Percentiles rank a stretch among this genome's conserved stretches.
Conservation (phyloP, 1,140 invertebrate genomes). For the Caenorhabditis briggsae region DNA sequence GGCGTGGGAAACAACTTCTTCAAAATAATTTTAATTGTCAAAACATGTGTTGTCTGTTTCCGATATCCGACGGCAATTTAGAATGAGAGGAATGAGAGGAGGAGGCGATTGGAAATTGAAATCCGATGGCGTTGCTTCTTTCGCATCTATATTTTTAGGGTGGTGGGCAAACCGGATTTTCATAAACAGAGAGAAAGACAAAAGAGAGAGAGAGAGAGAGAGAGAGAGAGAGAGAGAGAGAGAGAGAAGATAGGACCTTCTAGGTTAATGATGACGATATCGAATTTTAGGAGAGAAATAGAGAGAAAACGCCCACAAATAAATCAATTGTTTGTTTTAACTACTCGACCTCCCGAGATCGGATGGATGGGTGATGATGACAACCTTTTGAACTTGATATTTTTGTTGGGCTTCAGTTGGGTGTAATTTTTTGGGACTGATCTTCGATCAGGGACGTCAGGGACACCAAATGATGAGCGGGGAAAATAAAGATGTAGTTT, state of each 20-base stretch:
- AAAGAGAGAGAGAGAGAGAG: neutral
- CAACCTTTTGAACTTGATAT: constrained; percentile 29
- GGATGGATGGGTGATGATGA: neutral
- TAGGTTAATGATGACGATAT: neutral
- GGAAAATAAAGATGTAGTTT: too few species aligned
- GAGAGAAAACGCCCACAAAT: neutral
- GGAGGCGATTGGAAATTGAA: constrained; percentile 15
- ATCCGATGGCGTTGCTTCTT: constrained; percentile 1
- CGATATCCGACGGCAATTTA: neutral
- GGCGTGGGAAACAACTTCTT: constrained; percentile 10
- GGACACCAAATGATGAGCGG: too few species aligned
- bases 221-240: neutral
- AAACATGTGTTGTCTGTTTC: constrained; percentile 22
- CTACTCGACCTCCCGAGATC: constrained; percentile 1
- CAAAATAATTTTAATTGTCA: constrained; percentile 1
- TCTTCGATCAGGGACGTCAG: neutral
- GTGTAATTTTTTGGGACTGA: neutral
- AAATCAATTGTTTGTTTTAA: constrained; percentile 43
- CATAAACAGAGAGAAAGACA: too few species aligned
- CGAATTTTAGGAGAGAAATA: neutral
- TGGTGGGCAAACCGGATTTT: neutral
- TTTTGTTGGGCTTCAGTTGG: neutral
- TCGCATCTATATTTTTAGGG: neutral
- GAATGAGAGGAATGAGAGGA: neutral
- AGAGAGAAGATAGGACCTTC: neutral